Evolutionary conservation across 2,888 invertebrate genomes (phyloP), one percentile per base, ranked within the genome.

Genomic region (Panzeria rudis): DNA sequence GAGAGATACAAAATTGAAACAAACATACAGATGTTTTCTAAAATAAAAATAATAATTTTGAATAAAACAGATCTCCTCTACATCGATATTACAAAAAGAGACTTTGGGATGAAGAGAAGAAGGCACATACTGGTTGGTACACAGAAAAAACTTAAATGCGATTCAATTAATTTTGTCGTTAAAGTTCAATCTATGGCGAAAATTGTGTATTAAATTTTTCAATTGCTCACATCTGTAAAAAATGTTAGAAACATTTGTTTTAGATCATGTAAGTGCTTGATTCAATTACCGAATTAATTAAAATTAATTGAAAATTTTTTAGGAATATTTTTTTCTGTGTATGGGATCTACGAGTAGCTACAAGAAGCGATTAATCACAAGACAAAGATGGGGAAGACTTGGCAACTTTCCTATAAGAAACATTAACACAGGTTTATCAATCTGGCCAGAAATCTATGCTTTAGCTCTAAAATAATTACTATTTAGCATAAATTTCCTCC

Each of bases 21-120:
- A 85, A 82, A 82, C 78, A 85, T 71, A 85, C 82, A 82, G 44
- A 11, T 13, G 47, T 8, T 54, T 56, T 54, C 20, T 6, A 75
- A 66, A 41, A 17, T 29, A 68, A 35, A 56, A 35, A 47, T 11
- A 56, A 64, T 25, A 41, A 52, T 62, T 62, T 32, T 41, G n/a
- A 56, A 47, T n/a, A 32, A 35, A 56, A 4, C 13, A 52, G 4
- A 23, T 38, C 35, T 20, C 3, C 6, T 50, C 23, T 2, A 9
- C 32, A 47, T 8, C 3, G 4, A 56, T 32, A 17, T n/a, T 32
- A 29, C 56, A 7, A 32, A 59, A 9, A 59, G 6, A n/a, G 17
- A 47, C 0, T 35, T 29, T 4, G 15, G 11, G 13, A 61, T 29
- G 2, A 20, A 0, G 2, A 15, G 35, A 52, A 25, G 20, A 44